These are phyloP conservation scores for Leptura quadrifasciata DNA, from an alignment of 2,888 invertebrate species.

Conservation along the genomic window DNA sequence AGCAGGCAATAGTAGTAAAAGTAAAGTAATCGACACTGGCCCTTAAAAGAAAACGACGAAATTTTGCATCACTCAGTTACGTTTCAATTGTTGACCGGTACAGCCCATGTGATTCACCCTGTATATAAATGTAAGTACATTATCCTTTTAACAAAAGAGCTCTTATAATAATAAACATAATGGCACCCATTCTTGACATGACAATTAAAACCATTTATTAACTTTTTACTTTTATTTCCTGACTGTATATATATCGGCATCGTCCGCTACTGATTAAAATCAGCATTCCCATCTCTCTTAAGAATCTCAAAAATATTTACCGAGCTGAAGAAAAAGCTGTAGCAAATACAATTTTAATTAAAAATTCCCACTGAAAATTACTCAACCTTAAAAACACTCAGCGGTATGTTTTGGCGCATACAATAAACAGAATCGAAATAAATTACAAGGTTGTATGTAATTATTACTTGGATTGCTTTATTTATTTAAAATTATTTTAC, in stretches of 20 bases:
- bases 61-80: too few relatives aligned
- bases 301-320: conserved; percentile 40
- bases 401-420: conserved; percentile 41
- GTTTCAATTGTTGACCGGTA: too few relatives aligned
- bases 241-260: conserved; percentile 29
- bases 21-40: too few relatives aligned
- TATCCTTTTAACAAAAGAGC: not conserved
- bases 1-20: too few relatives aligned
- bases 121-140: conserved; percentile 8
- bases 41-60: too few relatives aligned
- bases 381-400: conserved; percentile 42
- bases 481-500: conserved; percentile 27
- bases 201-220: conserved; percentile 41
- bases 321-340: conserved; percentile 37
- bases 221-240: conserved; percentile 28
- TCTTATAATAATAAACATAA: conserved; percentile 15
- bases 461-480: conserved; percentile 37
- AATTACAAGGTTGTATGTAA: conserved; percentile 40
- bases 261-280: conserved; percentile 34
- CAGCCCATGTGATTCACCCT: not conserved
- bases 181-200: conserved; percentile 22
- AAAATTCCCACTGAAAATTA: conserved; percentile 46
- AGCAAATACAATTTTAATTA: conserved; percentile 46
- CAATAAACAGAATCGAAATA: conserved; percentile 39
- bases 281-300: conserved; percentile 39